Evolutionary conservation across 2,888 invertebrate genomes (phyloP).

Genomic region (Coremacera marginata): DNA sequence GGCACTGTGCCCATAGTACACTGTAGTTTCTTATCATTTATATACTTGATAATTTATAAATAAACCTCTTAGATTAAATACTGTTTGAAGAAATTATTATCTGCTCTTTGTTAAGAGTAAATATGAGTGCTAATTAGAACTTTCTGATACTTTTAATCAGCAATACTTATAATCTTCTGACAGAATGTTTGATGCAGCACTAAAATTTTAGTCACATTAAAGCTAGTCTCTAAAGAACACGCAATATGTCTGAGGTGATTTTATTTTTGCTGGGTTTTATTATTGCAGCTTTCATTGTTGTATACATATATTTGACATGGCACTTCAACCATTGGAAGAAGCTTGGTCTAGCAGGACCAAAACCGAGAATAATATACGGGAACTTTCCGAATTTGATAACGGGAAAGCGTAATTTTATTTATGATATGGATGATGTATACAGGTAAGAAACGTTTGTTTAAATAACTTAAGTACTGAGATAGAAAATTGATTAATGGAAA

Average conservation of each 20-base stretch:
- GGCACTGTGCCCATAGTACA: no score
- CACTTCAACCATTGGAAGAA: conserved; percentile 66
- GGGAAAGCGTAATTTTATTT: conserved; percentile 58
- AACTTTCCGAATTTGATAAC: conserved; percentile 60
- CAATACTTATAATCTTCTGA: neutral
- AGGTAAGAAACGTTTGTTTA: conserved; percentile 53
- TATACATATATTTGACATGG: conserved; percentile 60
- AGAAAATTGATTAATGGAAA: neutral
- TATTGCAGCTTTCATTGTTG: conserved; percentile 41
- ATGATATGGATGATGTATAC: conserved; percentile 66
- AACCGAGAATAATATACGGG: conserved; percentile 64
- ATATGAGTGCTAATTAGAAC: no score
- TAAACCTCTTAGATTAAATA: no score
- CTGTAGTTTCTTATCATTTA: no score
- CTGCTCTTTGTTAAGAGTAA: no score
- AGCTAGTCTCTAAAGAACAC: neutral
- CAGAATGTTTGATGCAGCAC: no score
- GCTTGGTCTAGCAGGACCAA: conserved; percentile 64
- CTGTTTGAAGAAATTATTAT: no score
- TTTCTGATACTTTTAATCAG: no score
- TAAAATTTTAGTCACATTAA: neutral
- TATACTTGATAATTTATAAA: no score
- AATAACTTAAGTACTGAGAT: neutral
- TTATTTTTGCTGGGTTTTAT: neutral
- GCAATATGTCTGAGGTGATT: neutral